Percentiles rank a stretch among this genome's conserved stretches.
Conservation (phyloP, 2,113 vertebrate genomes). For the Scomber colias region DNA sequence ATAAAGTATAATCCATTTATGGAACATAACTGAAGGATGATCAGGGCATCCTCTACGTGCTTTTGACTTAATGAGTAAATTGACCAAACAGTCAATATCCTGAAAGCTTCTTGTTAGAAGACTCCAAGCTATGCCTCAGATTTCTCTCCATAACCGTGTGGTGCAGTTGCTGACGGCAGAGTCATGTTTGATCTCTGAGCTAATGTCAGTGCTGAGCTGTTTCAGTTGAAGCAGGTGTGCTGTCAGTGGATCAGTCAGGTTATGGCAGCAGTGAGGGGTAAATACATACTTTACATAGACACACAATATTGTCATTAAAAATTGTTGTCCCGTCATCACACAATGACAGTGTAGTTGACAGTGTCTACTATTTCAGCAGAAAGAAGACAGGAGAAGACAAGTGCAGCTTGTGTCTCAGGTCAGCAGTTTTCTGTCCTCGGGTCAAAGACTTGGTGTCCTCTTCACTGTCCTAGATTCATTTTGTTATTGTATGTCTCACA, state of each 20-base stretch:
- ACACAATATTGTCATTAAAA: slow-evolving; percentile 48
- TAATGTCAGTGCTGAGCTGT: slow-evolving; percentile 62
- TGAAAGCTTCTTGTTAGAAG: not conserved
- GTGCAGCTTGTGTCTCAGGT: slow-evolving; percentile 90
- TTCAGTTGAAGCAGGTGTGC: slow-evolving; percentile 28
- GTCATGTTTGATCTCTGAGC: slow-evolving; percentile 45
- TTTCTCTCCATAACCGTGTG: slow-evolving; percentile 22
- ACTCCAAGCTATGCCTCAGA: not conserved
- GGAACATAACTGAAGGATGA: not conserved
- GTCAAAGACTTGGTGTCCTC: slow-evolving; percentile 83
- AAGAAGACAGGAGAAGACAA: slow-evolving; percentile 89
- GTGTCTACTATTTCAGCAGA: slow-evolving; percentile 89
- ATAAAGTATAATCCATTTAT: not conserved
- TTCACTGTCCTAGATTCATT: slow-evolving; percentile 78
- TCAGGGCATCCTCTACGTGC: not conserved
- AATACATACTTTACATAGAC: slow-evolving; percentile 19
- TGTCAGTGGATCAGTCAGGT: slow-evolving; percentile 41
- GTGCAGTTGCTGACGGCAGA: slow-evolving; percentile 33
- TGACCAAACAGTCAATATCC: not conserved
- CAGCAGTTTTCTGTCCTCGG: slow-evolving; percentile 86
- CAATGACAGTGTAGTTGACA: slow-evolving; percentile 84
- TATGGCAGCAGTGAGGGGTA: slow-evolving; percentile 32
- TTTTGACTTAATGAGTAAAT: slow-evolving; percentile 4
- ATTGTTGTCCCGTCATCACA: slow-evolving; percentile 57
- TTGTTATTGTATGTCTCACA: slow-evolving; percentile 78